Base-by-base conservation (phyloP, 2,113 vertebrate species). In the Podarcis cretensis region DNA sequence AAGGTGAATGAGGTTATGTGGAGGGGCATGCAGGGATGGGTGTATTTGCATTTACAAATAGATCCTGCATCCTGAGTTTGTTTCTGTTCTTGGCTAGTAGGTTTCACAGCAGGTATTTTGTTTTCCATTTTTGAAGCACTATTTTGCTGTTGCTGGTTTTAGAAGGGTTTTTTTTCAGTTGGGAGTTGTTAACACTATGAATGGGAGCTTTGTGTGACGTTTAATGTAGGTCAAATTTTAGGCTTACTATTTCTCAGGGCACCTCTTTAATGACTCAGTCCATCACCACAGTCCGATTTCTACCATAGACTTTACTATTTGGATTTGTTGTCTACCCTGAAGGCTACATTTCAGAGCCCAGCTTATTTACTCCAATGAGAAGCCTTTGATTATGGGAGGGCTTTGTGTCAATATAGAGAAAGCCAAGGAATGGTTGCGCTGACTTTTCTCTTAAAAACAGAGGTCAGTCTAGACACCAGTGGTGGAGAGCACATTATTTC, bases 331-430 rank as follows among this genome's bases (percentile, higher is more conserved):
- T 94, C 81, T 87, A 88, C 84, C 78, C 63, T 92, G 92, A 95
- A 95, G 95, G 89, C 90, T 88, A 89, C 68, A 92, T 27, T 92
- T 94, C 86, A 92, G 90, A 83, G 75, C 92, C 89, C 93, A 92
- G 93, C 84, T 93, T 90, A 89, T 89, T 89, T 94, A 90, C 32
- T 1, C 89, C 83, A 88, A 85, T 37, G 90, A 91, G 85, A 85
- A 91, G 65, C 68, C 89, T 93, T 91, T 12, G 43, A 91, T 75
- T 73, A 92, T 87, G 69, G 85, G 66, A 95, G 88, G 89, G 80
- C 84, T 91, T 96, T 66, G 65, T 90, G 87, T 94, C 95, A 96
- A 92, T 79, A 93, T 6, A 90, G 40, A 32, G 20, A 78, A 37
- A 92, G 92, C 84, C 75, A 90, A 84, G 77, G 86, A 89, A 91